These are phyloP conservation scores for Pristionchus entomophagus DNA, from an alignment of 2,888 invertebrate genomes.

Conservation along the genomic window DNA sequence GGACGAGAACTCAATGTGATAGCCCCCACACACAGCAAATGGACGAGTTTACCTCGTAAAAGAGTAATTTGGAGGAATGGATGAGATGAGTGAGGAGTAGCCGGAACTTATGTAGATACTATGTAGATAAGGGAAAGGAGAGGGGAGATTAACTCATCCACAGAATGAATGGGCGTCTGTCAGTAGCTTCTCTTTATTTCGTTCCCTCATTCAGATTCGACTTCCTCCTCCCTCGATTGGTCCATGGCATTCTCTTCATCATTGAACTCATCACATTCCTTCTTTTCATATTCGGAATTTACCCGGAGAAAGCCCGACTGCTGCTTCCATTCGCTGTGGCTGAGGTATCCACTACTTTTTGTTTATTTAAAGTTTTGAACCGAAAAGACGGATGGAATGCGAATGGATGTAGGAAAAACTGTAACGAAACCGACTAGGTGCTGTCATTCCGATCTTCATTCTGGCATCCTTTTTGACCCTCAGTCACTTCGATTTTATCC, in stretches of 20 bases:
- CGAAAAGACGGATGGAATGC: too few relatives aligned
- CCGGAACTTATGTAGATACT: too few relatives aligned
- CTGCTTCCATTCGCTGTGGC: conserved; percentile 34
- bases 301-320: conserved; percentile 32
- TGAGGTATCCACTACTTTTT: too few relatives aligned
- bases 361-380: too few relatives aligned
- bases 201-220: conserved; percentile 45
- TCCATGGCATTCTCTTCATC: conserved; percentile 23
- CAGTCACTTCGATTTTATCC: conserved; percentile 19
- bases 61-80: background rate
- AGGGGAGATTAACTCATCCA: too few relatives aligned
- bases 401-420: too few relatives aligned
- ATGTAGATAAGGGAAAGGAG: too few relatives aligned
- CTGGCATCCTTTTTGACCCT: background rate
- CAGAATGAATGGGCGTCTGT: background rate
- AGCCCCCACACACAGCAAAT: background rate
- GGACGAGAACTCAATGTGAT: background rate
- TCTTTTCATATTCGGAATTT: conserved; percentile 40
- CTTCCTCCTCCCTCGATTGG: conserved; percentile 41
- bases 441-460: background rate
- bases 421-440: too few relatives aligned
- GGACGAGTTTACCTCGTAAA: conserved; percentile 2
- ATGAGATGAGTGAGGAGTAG: background rate
- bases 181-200: too few relatives aligned
- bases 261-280: conserved; percentile 46